Base-by-base conservation (phyloP, 2,888 invertebrate species). In the Cheilosia vulpina region DNA sequence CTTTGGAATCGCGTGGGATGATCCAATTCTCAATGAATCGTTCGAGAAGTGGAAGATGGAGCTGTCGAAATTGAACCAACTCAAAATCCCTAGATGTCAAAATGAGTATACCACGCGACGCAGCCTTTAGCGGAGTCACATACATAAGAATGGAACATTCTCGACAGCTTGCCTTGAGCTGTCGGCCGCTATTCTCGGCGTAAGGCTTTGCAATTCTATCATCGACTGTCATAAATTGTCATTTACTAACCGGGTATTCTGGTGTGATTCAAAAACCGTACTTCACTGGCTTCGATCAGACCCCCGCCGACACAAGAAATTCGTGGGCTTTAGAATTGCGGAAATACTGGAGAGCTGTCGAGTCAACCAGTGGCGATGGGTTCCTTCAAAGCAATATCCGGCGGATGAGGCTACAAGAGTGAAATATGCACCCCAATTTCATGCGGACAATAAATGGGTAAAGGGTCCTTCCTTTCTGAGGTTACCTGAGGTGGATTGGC, bases 61-160 rank as follows among this genome's bases (percentile, higher is more conserved):
- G 34, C 17, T 65, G 31, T 34, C 31, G 17, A 34, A 6, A 9
- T 38, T 47, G 43, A 17, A 31, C 9, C 45, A 63, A 31, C 31
- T 63, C 17, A 45, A 31, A 9, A 11, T 27, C n/a, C 53, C 53
- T 24, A 53, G 50, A 19, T 50, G 50, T 11, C 50, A 50, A 5
- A 21, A 21, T 11, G 50, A 50, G 13, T 50, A 50, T n/a, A n/a
- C n/a, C n/a, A n/a, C n/a, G 34, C 6, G 57, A 69, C 24, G 38
- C 76, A 34, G 88, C 87, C 13, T 79, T 58, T 45, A 55, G 72
- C 15, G 79, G 73, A 15, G 57, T 15, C 43, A 68, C 45, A 43
- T 75, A 63, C 65, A 19, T 65, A 7, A 50, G 75, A 34, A 50
- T 65, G n/a, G 62, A 53, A 11, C 21, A 50, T 43, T 7, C n/a